A percentile compares a stretch with the other conserved stretches of the same genome.
phyloP scores from a whole-genome alignment of 1,140 invertebrate species.

The Neotoxoptera formosana region DNA sequence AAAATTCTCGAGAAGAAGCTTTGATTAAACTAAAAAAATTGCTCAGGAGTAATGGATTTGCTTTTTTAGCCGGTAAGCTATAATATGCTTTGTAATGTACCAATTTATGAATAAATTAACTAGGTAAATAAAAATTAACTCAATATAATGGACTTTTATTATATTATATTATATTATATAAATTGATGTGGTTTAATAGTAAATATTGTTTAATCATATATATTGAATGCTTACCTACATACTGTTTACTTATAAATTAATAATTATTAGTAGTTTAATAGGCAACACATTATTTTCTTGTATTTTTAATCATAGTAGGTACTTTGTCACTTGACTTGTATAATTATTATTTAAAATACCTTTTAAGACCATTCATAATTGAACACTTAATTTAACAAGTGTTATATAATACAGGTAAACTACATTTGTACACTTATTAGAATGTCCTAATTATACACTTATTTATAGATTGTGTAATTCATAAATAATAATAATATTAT shows the following conservation, averaged over 20 bases:
- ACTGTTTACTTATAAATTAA: not conserved
- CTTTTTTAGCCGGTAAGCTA: constrained; percentile 43
- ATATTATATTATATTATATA: not conserved
- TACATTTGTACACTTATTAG: not conserved
- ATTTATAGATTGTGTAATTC: not conserved
- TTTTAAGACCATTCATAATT: not conserved
- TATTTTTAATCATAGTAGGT: not conserved
- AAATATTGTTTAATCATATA: not conserved
- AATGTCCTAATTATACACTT: not conserved
- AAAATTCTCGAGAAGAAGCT: constrained; percentile 28
- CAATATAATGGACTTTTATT: not conserved
- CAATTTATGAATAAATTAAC: too few relatives aligned
- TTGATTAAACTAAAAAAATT: constrained; percentile 31
- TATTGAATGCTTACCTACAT: not conserved
- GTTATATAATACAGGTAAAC: not conserved
- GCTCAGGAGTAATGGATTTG: constrained; percentile 22
- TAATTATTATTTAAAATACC: not conserved
- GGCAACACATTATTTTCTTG: not conserved
- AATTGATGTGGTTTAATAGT: not conserved
- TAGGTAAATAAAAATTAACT: too few relatives aligned
- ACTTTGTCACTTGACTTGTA: not conserved
- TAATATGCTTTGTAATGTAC: not conserved
- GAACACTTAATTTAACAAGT: not conserved
- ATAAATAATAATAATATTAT: too few relatives aligned
- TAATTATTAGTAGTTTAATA: not conserved